Conservation (phyloP, 2,888 invertebrate genomes). For the Carpatolechia fugitivella region DNA sequence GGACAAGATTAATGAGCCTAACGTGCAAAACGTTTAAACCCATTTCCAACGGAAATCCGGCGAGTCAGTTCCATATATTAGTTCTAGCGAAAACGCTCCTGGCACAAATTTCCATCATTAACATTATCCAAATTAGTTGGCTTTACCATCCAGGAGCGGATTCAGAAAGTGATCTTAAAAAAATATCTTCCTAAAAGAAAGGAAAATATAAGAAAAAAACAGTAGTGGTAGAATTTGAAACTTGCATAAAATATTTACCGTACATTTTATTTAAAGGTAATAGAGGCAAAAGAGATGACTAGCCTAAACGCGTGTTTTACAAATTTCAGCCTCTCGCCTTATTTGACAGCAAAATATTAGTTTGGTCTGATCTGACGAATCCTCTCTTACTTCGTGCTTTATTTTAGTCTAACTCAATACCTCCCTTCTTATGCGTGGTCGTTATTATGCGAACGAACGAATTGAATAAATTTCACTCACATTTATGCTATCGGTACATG, state of each 20-base stretch:
- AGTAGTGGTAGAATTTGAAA: too few relatives aligned
- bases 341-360: too few relatives aligned
- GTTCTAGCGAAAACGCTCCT: conserved; percentile 67
- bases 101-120: conserved; percentile 76
- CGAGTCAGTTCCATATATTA: conserved; percentile 79
- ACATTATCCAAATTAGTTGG: conserved; percentile 77
- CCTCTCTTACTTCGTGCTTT: too few relatives aligned
- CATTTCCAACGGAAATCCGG: conserved; percentile 76
- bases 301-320: too few relatives aligned
- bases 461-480: conserved; percentile 57
- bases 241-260: too few relatives aligned
- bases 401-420: too few relatives aligned
- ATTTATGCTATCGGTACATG: conserved; percentile 31
- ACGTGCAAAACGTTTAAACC: conserved; percentile 79
- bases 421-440: background rate
- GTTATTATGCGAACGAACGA: conserved; percentile 42
- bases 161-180: background rate
- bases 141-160: conserved; percentile 38
- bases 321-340: too few relatives aligned
- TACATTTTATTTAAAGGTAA: too few relatives aligned
- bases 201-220: too few relatives aligned
- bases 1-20: conserved; percentile 76
- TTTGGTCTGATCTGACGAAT: too few relatives aligned
- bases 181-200: too few relatives aligned
- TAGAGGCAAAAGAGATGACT: too few relatives aligned